Base-by-base conservation (phyloP, 64 coral and sea anemone species). In the Dendrophyllia cribrosa region DNA sequence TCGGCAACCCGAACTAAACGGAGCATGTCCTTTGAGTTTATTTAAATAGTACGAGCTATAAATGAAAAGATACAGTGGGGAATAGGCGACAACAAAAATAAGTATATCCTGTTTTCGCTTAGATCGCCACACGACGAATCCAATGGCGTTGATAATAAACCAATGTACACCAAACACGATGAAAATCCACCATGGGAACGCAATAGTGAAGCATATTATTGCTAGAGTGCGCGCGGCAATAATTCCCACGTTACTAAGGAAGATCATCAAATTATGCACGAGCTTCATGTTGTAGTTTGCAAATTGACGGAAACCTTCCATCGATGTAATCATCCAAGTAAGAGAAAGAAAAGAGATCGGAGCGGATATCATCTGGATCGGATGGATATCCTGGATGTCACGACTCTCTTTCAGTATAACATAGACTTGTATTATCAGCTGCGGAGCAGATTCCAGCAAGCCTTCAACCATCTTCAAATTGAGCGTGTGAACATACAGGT, bases 381-480 rank as follows among this genome's bases (percentile, higher is more conserved):
- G 20, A 5, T 12, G 0, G 48, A 67, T 51, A 50, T 51, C 1
- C 6, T 46, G 3, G 48, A 67, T 51, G 21, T 51, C 1, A 6
- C 46, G 6, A 3, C 20, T 45, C 25, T 20, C 0, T 4, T 15
- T 13, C 19, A 84, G 7, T 61, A 84, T 84, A 50, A 68, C 80
- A 49, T 84, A 68, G 17, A 84, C 46, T 20, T 84, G 80, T n/a
- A 84, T 52, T 6, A 84, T 66, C 3, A 84, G 80, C 46, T 84
- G 80, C 44, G 80, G 80, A 0, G 80, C 80, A 14, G 8, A 22
- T 51, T 84, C 80, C 34, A 84, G 46, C 44, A 84, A 47, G 17
- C 80, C 80, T 6, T 84, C 80, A 15, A 68, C 62, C 80, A 84
- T 84, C 67, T 84, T 84, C 61, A 84, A 84, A 47, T 67, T 84